Evolutionary conservation across 1,140 invertebrate species (phyloP).

Genomic region (Saccostrea echinata): DNA sequence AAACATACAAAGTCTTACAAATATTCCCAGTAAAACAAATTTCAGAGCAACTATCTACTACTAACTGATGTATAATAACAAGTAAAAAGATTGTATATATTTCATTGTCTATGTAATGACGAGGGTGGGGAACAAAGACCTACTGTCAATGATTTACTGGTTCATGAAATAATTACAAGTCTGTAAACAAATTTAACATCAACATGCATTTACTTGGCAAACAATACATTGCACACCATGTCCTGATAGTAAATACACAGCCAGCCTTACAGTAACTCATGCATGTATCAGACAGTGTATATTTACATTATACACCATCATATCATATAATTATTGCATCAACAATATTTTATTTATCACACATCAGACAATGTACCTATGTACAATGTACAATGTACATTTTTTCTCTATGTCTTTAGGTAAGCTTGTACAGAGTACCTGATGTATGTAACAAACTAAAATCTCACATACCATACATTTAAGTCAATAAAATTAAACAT

Average conservation of each 20-base stretch:
- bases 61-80: slow-evolving; percentile 29
- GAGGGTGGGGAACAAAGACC: not conserved
- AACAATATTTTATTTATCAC: slow-evolving; percentile 10
- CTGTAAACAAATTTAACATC: not conserved
- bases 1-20: not conserved
- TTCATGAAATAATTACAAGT: not conserved
- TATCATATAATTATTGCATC: slow-evolving; percentile 5
- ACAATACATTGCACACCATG: slow-evolving; percentile 27
- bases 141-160: not conserved
- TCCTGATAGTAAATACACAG: not conserved
- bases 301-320: slow-evolving; percentile 1
- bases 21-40: not conserved
- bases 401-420: not conserved
- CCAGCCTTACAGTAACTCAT: not conserved
- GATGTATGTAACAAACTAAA: not conserved
- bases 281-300: not conserved
- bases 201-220: slow-evolving; percentile 21
- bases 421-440: not conserved
- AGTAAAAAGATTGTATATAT: slow-evolving; percentile 15
- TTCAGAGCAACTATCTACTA: not conserved
- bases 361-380: not conserved
- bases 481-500: slow-evolving; percentile 7
- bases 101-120: not conserved
- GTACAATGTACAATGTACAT: not conserved
- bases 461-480: not conserved